Base-by-base conservation (phyloP, 2,888 invertebrate genomes). In the Xylophagus ater region DNA sequence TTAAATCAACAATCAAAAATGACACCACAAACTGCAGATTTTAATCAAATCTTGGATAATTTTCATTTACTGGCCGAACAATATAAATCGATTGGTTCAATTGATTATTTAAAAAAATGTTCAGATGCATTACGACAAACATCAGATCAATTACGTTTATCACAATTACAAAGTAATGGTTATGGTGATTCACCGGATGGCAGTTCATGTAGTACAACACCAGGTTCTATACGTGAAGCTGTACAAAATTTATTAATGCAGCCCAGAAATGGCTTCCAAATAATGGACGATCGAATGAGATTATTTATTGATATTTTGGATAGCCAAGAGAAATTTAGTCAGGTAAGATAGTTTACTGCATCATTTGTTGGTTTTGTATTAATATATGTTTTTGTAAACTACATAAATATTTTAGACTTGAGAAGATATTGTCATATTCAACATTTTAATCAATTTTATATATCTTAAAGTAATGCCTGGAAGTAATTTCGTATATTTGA, bases 271-370 rank as follows among this genome's bases (percentile, higher is more conserved):
- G 81, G 81, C 15, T 79, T 81, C 64, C 77, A 78, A 53, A 78
- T 80, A 57, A 74, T 79, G 67, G 81, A 81, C 56, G 81, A 82
- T 67, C 80, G 81, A 59, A 72, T 84, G 56, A 74, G 79, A 29
- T 71, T 85, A 34, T 82, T 84, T 67, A 78, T 84, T 59, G 84
- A 85, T 56, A 84, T 85, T 53, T 71, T 85, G 61, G 83, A 83
- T 59, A 79, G 83, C 38, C 84, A 85, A 70, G 81, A 83, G 59
- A 72, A 76, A 58, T 79, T 85, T 58, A 81, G 82, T 57, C 79
- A 84, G 83, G 84, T 84, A 66, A 67, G 56, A 44, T 32, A 12
- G 32, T 7, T 9, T 32, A 18, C 6, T 14, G 3, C 10, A n/a
- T n/a, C n/a, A n/a, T n/a, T n/a, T n/a, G n/a, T n/a, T n/a, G n/a